A percentile compares a stretch with the other conserved stretches of the same genome.
Conservation (phyloP, 2,113 vertebrate genomes). For the Myodes glareolus region DNA sequence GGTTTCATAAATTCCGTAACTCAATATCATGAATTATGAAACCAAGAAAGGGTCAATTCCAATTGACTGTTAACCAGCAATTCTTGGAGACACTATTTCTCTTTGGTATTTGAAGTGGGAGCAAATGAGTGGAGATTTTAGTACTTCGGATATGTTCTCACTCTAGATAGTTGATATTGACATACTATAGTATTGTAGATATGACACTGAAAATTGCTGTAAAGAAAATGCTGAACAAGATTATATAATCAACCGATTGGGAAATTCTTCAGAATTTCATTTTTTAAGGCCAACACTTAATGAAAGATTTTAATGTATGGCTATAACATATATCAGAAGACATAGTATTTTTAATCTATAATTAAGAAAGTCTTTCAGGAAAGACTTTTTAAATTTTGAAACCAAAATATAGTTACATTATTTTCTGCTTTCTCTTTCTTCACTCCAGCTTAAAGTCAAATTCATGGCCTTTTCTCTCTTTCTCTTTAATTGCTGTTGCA, state of each 20-base stretch:
- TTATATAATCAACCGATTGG: background rate
- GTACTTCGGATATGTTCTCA: background rate
- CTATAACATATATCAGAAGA: background rate
- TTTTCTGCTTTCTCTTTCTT: background rate
- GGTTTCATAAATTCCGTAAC: background rate
- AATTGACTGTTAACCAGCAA: background rate
- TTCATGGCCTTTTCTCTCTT: background rate
- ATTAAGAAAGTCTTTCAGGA: background rate
- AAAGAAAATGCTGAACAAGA: background rate
- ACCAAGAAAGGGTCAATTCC: too few species aligned
- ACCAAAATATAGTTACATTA: background rate
- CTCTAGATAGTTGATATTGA: background rate
- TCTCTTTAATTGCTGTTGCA: background rate
- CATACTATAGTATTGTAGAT: background rate
- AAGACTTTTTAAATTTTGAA: background rate
- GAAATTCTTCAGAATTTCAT: background rate
- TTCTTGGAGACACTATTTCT: background rate
- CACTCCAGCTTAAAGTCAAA: background rate
- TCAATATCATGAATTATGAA: background rate
- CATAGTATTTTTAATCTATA: background rate
- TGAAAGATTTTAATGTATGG: background rate
- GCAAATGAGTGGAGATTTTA: background rate
- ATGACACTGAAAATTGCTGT: background rate
- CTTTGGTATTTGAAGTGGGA: background rate
- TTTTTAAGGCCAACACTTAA: background rate